Base-by-base conservation (phyloP, 2,888 invertebrate genomes). In the Papilio gigon region DNA sequence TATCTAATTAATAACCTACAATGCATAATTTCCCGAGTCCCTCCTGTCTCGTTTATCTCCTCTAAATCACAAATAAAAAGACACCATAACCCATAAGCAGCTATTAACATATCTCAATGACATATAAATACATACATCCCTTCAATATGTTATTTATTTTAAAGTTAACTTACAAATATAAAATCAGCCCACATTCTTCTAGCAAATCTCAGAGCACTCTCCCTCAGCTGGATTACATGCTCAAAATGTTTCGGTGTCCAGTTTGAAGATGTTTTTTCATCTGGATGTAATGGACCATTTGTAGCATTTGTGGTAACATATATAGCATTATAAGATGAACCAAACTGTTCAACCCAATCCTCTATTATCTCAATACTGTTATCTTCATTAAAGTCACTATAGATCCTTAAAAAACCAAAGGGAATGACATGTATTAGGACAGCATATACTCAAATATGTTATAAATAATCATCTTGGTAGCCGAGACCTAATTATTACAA, bases 331-430 rank as follows among this genome's bases (percentile, higher is more conserved):
- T 98, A 98, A n/a, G 92, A 82, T 2, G 92, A 79, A 56, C 90
- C 90, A 62, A 94, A 93, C 17, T 90, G 88, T 1, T 92, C 79
- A 2, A 95, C 82, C 98, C 98, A 98, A 65, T 93, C 88, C 65
- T 94, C 89, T 42, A 98, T 81, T 67, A 98, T 93, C 70, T 94
- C 93, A 64, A 94, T 88, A 20, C 96, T 96, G 44, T 94, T 93
- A 84, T 98, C 98, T 72, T 94, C 89, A 86, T 97, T 98, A 78
- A 96, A 96, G 83, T 98, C 98, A 84, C 96, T 96, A 68, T 95
- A 92, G 72, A 98, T 94, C 97, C 98, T 98, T 68, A 22, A 68
- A 30, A 67, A 66, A 63, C 27, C 14, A 47, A 50, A 14, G 9
- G 2, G 8, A 42, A 5, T 6, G n/a, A 40, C n/a, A 4, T 5